These are phyloP conservation scores for Siphlonurus alternatus DNA, from an alignment of 2,888 invertebrate genomes.

Conservation along the genomic window DNA sequence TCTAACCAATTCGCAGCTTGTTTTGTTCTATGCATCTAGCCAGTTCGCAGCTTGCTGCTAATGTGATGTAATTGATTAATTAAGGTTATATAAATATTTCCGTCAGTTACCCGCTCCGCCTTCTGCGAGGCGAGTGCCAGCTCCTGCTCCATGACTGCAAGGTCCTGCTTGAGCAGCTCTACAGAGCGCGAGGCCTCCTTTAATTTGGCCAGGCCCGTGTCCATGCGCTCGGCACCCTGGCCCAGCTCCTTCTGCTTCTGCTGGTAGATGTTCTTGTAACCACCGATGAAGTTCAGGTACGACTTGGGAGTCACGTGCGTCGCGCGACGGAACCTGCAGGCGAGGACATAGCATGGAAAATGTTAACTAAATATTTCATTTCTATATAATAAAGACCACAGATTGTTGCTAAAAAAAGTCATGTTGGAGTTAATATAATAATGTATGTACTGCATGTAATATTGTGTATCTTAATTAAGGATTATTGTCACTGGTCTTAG, in stretches of 20 bases:
- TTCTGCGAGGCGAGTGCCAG: constrained; percentile 82
- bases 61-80: too few relatives aligned
- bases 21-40: too few relatives aligned
- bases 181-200: constrained; percentile 92
- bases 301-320: constrained; percentile 97
- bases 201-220: constrained; percentile 84
- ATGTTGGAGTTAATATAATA: not conserved
- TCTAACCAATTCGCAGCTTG: too few relatives aligned
- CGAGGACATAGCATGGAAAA: not conserved
- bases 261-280: constrained; percentile 87
- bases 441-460: too few relatives aligned
- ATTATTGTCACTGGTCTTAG: too few relatives aligned
- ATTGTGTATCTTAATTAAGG: too few relatives aligned
- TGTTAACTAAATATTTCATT: too few relatives aligned
- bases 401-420: not conserved
- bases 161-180: constrained; percentile 74
- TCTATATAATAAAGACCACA: not conserved
- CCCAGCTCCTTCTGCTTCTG: constrained; percentile 78
- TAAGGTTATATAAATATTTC: too few relatives aligned
- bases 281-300: constrained; percentile 85
- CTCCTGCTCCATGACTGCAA: constrained; percentile 89
- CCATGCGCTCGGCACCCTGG: constrained; percentile 83
- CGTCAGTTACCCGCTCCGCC: constrained; percentile 60
- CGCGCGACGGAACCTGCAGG: constrained; percentile 60
- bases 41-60: too few relatives aligned